Evolutionary conservation across 2,113 vertebrate genomes (phyloP), one percentile per base, ranked within the genome.

Genomic region (Microcebus jonahi): DNA sequence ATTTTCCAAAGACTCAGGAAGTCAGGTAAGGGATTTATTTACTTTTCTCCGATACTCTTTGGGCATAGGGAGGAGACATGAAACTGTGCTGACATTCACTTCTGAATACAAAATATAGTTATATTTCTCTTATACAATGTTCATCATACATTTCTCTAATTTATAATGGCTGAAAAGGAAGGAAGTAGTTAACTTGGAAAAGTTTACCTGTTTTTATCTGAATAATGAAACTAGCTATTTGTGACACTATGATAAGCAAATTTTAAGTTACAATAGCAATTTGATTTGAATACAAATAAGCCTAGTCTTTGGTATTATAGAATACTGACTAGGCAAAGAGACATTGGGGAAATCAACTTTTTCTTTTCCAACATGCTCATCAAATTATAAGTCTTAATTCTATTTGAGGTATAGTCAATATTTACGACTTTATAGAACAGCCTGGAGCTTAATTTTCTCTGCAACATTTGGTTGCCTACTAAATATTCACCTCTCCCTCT

Each of bases 1-100:
- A 89, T 95, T 96, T 86, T 91, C 61, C 88, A 90, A 87, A 70
- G 71, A 91, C 59, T 91, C 25, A 29, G 61, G 45, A 92, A 91
- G 65, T 76, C 65, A 82, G 34, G 55, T 76, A 96, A 75, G 31
- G 71, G 13, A 85, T 25, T 83, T 68, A 90, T 71, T 91, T 15
- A 93, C 27, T 96, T 77, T 91, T 94, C n/a, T 67, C 21, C n/a
- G 31, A 86, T 71, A 75, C 4, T 88, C 9, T 76, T 68, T 94
- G 50, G 23, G n/a, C 8, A 13, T 11, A 55, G 36, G 12, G 84
- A 65, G 39, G 57, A 90, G 65, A 57, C 17, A 92, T 85, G 36
- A 91, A 92, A 90, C n/a, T 87, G 13, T 31, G 75, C 23, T 88
- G 17, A 39, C 29, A 81, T 53, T 94, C 14, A 65, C 10, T 39